Evolutionary conservation across 2,797 vertebrate genomes (phyloP), one percentile per base, ranked within the genome.

Genomic region (Peromyscus aztecus): DNA sequence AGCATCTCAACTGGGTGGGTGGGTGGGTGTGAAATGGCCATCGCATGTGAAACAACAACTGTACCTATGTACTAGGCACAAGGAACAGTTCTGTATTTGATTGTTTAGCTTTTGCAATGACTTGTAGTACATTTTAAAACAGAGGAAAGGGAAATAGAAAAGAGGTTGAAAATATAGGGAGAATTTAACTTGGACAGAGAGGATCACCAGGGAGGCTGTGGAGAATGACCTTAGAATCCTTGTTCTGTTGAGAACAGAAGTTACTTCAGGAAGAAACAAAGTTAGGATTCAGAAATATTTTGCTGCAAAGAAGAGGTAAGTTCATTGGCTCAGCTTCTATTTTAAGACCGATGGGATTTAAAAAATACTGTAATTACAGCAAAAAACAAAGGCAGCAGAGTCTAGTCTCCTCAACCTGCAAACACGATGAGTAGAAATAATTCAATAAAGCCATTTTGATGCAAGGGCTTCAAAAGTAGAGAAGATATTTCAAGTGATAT

Each of bases 161-260:
- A 29, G 5, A 86, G 21, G 43, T 13, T 76, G 19, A 59, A 89
- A 89, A 55, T 29, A 8, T 40, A 75, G 93, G 4, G 24, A 61
- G 21, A 17, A n/a, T 11, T 88, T 43, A 86, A 11, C 5, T 40
- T 78, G 23, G 37, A 82, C 78, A 86, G 31, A 49, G 76, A 59
- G 29, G 37, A n/a, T 0, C 14, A 6, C 63, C 67, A 93, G 37
- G 43, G 27, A 90, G 10, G 13, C 4, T 29, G 2, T 52, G 27
- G 24, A 80, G 49, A 9, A 61, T 57, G n/a, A 49, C 3, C 29
- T 65, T 40, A 93, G 31, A 82, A 46, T 75, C n/a, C 16, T 77
- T 23, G 73, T 27, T 94, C 94, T 78, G 31, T 49, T 52, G 55
- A 63, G 14, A 93, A 89, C 31, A 95, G 29, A 63, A 92, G 34